phyloP scores from a whole-genome alignment of 2,113 vertebrate species.

The Plecturocebus donacophilus region DNA sequence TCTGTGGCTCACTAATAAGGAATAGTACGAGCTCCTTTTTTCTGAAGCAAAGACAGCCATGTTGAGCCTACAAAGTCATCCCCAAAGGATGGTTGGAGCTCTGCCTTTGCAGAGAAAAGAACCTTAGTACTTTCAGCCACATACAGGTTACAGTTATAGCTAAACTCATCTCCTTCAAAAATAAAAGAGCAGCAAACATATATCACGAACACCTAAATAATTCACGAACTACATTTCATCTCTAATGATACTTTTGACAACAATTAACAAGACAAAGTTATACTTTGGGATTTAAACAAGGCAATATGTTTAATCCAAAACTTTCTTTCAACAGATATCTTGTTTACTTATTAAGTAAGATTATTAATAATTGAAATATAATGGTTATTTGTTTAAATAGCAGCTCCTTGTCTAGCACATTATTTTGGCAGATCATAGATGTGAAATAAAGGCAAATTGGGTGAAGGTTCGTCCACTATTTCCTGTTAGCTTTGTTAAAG shows the following conservation, averaged over 20 bases:
- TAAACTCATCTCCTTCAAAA: not conserved
- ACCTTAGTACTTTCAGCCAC: not conserved
- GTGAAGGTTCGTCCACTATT: not conserved
- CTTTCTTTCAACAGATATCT: not conserved
- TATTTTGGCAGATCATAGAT: not conserved
- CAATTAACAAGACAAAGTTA: not conserved
- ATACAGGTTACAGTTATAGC: not conserved
- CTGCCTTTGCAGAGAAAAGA: not conserved
- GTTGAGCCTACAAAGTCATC: not conserved
- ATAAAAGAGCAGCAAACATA: not conserved
- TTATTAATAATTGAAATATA: too few relatives aligned
- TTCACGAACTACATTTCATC: not conserved
- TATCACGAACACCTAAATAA: not conserved
- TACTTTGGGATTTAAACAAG: not conserved
- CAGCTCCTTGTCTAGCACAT: not conserved
- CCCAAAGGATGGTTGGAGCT: not conserved
- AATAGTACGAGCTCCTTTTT: not conserved
- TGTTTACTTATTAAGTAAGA: too few relatives aligned
- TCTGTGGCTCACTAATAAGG: not conserved
- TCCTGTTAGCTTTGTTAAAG: not conserved
- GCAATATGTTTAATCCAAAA: not conserved
- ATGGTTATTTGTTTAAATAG: slow-evolving; percentile 11
- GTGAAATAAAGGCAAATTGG: not conserved
- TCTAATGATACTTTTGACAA: not conserved
- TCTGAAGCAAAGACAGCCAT: not conserved